phyloP scores from a whole-genome alignment of 2,113 vertebrate species.

The Sebastes fasciatus region DNA sequence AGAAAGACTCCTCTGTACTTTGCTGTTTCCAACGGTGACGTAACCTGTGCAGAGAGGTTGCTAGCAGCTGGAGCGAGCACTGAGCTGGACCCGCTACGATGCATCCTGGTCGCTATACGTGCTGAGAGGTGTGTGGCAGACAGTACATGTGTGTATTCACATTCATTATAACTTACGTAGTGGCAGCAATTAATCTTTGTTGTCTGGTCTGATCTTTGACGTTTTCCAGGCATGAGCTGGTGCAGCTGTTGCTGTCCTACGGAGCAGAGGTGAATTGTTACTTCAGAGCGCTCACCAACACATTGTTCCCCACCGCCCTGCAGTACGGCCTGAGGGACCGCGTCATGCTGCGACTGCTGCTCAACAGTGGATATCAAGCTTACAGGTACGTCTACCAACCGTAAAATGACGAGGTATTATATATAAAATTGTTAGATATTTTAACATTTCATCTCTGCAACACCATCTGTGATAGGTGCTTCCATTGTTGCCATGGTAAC shows the following conservation, averaged over 20 bases:
- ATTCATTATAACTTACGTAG: background rate
- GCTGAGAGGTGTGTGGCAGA: constrained; percentile 72
- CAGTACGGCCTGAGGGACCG: constrained; percentile 89
- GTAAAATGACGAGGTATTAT: background rate
- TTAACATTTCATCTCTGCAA: background rate
- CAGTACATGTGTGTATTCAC: background rate
- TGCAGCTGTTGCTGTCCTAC: constrained; percentile 84
- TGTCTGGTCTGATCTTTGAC: background rate
- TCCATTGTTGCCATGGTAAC: constrained; percentile 87
- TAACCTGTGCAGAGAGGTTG: constrained; percentile 85
- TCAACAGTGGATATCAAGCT: constrained; percentile 88
- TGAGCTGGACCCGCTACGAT: constrained; percentile 88
- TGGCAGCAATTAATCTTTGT: background rate
- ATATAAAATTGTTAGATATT: background rate
- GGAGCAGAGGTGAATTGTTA: constrained; percentile 91
- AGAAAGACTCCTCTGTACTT: constrained; percentile 87
- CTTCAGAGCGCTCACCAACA: constrained; percentile 88
- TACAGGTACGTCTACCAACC: constrained; percentile 55
- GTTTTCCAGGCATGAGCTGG: constrained; percentile 83
- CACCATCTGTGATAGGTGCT: constrained; percentile 80
- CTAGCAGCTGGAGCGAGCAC: constrained; percentile 85
- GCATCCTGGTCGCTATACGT: constrained; percentile 88
- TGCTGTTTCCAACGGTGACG: constrained; percentile 88
- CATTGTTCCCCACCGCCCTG: constrained; percentile 87
- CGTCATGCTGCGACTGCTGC: constrained; percentile 88